Base-by-base conservation (phyloP, 2,113 vertebrate genomes). In the Epinephelus moara region DNA sequence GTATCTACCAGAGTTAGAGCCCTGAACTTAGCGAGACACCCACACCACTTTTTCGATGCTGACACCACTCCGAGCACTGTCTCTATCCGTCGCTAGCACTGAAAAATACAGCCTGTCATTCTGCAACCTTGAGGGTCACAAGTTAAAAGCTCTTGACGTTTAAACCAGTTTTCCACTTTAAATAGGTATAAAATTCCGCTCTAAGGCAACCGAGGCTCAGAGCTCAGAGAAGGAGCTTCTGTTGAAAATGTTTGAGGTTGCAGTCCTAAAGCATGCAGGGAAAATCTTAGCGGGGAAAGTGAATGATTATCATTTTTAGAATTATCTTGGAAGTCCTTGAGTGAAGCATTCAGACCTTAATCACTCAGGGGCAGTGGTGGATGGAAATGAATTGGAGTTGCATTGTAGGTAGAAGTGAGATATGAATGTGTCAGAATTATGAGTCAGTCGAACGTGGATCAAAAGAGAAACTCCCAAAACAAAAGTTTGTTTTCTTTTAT, bases 131-230 rank as follows among this genome's bases (percentile, higher is more conserved):
- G 4, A 70, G 80, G 57, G 77, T 86, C 70, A 68, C 23, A 14
- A 50, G 56, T 72, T 83, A 53, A 88, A 82, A 78, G 67, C 60
- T 50, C 52, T 21, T 49, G 78, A 25, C 52, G 21, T 85, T 82
- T 79, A 62, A 82, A 77, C 72, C 53, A 15, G 49, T 80, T 80
- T 83, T 67, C 53, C 56, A 63, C 82, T 66, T 83, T 57, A 63
- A 80, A 50, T 18, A 27, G 49, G 59, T 80, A 42, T 45, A 55
- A 81, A 60, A 45, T 55, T 59, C 64, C 6, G 37, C 60, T 59
- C 40, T 25, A 23, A 89, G 69, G 69, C 73, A 47, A 7, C 27
- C 5, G 21, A 25, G 63, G 49, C 62, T 70, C 53, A 52, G 10
- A 68, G 56, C 75, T 70, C 3, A 49, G 37, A 71, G 49, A 68